These are phyloP conservation scores for Andrena marginata DNA, from an alignment of 2,888 invertebrate species.

Conservation along the genomic window DNA sequence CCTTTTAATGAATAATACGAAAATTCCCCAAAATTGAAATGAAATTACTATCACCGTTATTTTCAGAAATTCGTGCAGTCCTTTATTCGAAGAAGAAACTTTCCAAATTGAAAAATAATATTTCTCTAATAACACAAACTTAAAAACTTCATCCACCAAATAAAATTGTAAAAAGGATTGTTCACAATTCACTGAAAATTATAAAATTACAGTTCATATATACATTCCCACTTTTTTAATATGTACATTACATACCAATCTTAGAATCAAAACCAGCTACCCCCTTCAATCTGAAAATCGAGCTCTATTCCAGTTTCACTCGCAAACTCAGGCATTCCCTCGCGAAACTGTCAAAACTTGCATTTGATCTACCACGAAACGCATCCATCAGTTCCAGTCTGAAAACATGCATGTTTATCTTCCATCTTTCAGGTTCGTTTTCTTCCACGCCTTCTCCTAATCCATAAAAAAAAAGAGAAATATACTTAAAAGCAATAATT, in stretches of 20 bases:
- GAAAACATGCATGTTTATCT: background rate
- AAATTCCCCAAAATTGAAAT: too few relatives aligned
- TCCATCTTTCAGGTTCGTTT: background rate
- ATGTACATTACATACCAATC: background rate
- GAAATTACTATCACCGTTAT: too few relatives aligned
- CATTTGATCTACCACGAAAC: background rate
- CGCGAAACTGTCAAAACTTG: constrained; percentile 26
- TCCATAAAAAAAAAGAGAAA: background rate
- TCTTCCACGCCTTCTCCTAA: background rate
- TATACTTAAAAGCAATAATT: background rate
- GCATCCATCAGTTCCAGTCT: constrained; percentile 7
- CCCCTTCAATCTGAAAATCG: background rate
- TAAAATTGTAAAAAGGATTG: background rate
- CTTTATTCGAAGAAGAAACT: too few relatives aligned
- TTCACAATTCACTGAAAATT: background rate
- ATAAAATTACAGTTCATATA: background rate
- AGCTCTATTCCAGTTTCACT: constrained; percentile 1
- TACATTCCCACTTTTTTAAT: background rate
- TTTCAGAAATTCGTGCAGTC: too few relatives aligned
- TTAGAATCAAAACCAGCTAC: background rate
- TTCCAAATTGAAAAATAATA: too few relatives aligned
- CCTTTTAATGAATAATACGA: too few relatives aligned
- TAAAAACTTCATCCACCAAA: background rate
- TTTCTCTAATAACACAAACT: background rate
- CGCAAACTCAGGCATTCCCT: constrained; percentile 13